Conservation (phyloP, 2,888 invertebrate species). For the Hipparchia semele region DNA sequence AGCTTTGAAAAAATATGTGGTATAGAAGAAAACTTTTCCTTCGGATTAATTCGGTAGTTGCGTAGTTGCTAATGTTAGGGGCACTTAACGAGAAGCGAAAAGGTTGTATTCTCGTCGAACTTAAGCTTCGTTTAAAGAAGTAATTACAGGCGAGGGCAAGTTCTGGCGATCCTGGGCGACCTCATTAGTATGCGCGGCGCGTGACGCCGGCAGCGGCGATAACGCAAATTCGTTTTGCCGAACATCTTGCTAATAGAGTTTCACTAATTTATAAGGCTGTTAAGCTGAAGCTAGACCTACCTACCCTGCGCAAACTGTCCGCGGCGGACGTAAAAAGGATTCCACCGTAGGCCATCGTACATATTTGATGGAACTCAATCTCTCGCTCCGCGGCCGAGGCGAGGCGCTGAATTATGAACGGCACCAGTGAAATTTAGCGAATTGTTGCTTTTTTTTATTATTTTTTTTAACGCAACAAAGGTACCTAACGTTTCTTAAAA, state of each 20-base stretch:
- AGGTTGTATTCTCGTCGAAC: slow-evolving; percentile 44
- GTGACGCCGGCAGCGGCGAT: slow-evolving; percentile 74
- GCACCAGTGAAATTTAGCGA: slow-evolving; percentile 59
- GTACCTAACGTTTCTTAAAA: neutral
- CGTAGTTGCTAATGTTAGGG: slow-evolving; percentile 29
- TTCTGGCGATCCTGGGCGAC: slow-evolving; percentile 60
- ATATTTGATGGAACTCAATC: slow-evolving; percentile 74
- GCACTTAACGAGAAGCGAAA: slow-evolving; percentile 36
- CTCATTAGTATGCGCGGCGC: slow-evolving; percentile 76
- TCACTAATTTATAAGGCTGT: slow-evolving; percentile 82
- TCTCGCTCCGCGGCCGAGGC: slow-evolving; percentile 54
- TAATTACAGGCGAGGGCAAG: slow-evolving; percentile 76
- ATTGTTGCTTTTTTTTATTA: slow-evolving; percentile 49
- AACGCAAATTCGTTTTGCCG: slow-evolving; percentile 82
- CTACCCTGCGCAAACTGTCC: slow-evolving; percentile 72
- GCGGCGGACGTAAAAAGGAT: slow-evolving; percentile 75
- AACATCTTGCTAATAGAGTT: slow-evolving; percentile 83
- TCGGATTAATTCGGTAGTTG: slow-evolving; percentile 14
- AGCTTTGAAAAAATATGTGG: neutral
- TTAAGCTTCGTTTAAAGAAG: slow-evolving; percentile 78
- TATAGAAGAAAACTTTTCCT: slow-evolving; percentile 5
- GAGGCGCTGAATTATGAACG: slow-evolving; percentile 70
- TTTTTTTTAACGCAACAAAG: slow-evolving; percentile 16
- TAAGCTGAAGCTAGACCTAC: slow-evolving; percentile 60
- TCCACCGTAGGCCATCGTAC: slow-evolving; percentile 72